These are phyloP conservation scores for Orycteropus afer DNA, from an alignment of 2,113 vertebrate genomes.

Conservation along the genomic window DNA sequence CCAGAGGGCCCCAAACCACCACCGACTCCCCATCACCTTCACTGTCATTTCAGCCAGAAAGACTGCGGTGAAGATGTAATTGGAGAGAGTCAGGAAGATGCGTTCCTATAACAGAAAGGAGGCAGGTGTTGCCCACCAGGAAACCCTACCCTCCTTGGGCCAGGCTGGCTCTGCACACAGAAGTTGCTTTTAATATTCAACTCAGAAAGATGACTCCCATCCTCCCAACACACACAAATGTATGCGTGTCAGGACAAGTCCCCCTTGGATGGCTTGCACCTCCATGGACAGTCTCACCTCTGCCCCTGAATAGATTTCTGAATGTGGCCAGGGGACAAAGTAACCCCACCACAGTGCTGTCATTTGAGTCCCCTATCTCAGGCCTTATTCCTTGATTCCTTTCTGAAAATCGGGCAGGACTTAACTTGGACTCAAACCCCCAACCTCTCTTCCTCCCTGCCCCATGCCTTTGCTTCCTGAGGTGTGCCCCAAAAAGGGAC, in stretches of 20 bases:
- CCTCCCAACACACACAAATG: background rate
- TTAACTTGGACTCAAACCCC: slow-evolving; percentile 1
- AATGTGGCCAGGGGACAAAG: background rate
- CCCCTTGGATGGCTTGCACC: background rate
- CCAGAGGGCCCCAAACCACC: background rate
- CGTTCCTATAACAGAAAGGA: slow-evolving; percentile 90
- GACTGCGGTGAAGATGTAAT: slow-evolving; percentile 98
- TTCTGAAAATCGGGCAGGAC: slow-evolving; percentile 61
- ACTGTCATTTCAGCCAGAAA: slow-evolving; percentile 98
- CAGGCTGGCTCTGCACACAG: background rate
- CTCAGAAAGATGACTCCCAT: background rate
- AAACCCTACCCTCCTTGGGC: background rate
- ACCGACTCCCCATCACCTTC: slow-evolving; percentile 88
- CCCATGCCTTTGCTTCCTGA: background rate
- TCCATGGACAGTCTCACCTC: background rate
- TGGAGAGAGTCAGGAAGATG: slow-evolving; percentile 96
- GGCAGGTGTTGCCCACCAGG: background rate
- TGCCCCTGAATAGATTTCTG: background rate
- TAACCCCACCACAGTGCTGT: background rate
- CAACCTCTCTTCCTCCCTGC: background rate
- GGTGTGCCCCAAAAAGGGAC: slow-evolving; percentile 52
- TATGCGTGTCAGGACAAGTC: background rate
- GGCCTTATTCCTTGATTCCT: background rate
- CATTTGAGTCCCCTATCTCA: background rate
- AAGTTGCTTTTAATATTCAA: background rate